phyloP scores from a whole-genome alignment of 1,140 invertebrate genomes.

The Ips typographus region DNA sequence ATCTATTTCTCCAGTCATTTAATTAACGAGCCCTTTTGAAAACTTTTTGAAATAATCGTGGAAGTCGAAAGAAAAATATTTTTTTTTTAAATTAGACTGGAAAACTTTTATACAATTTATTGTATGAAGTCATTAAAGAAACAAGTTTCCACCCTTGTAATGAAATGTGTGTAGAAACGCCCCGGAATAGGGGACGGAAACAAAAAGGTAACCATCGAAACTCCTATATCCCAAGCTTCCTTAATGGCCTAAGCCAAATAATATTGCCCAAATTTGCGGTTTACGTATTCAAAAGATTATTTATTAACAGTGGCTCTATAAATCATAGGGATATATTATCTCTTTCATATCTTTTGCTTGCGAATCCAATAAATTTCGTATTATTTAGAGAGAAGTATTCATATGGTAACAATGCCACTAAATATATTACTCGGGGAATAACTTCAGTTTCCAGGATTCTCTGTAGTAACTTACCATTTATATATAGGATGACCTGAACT shows the following conservation, averaged over 20 bases:
- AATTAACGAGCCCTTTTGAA: too few species aligned
- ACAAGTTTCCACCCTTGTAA: too few species aligned
- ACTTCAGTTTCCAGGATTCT: not conserved
- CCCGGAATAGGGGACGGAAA: too few species aligned
- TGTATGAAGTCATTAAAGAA: too few species aligned
- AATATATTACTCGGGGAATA: not conserved
- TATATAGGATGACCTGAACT: not conserved
- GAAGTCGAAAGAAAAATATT: too few species aligned
- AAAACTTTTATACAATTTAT: too few species aligned
- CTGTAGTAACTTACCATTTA: not conserved
- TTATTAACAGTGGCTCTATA: constrained; percentile 3
- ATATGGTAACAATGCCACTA: constrained; percentile 3
- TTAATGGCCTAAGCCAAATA: not conserved
- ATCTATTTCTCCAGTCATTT: too few species aligned
- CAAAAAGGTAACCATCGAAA: too few species aligned
- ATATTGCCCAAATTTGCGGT: not conserved
- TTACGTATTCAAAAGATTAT: not conserved
- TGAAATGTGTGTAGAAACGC: too few species aligned
- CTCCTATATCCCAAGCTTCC: not conserved
- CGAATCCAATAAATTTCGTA: constrained; percentile 2
- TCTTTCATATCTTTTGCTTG: not conserved
- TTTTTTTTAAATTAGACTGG: too few species aligned
- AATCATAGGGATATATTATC: constrained; percentile 5
- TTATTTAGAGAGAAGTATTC: constrained; percentile 4
- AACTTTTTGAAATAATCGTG: too few species aligned